These are phyloP conservation scores for Agrotis puta DNA, from an alignment of 2,888 invertebrate genomes.

Conservation along the genomic window DNA sequence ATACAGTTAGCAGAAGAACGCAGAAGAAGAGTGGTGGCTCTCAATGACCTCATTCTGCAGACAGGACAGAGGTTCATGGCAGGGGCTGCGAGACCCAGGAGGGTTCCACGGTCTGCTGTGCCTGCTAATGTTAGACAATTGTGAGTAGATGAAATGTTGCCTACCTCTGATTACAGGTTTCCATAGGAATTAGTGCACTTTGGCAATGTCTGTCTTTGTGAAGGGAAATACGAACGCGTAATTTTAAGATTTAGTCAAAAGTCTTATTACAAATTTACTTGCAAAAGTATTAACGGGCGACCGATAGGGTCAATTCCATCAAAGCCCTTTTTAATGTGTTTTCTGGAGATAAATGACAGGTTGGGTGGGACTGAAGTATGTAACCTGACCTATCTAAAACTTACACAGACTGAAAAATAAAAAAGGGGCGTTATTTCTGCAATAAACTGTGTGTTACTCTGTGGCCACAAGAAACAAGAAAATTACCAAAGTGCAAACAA, in stretches of 20 bases:
- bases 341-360: no score
- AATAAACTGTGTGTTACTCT: no score
- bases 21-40: conserved; percentile 94
- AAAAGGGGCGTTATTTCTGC: no score
- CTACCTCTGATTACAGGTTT: background rate
- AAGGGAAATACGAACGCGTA: background rate
- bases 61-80: conserved; percentile 96
- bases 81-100: conserved; percentile 93
- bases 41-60: conserved; percentile 96
- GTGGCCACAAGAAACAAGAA: background rate
- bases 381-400: no score
- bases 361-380: no score
- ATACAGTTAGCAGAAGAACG: conserved; percentile 96
- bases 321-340: no score
- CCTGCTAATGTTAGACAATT: conserved; percentile 94
- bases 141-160: conserved; percentile 87
- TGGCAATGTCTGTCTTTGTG: background rate
- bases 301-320: no score
- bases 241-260: background rate
- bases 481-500: background rate
- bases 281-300: no score
- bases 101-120: conserved; percentile 92
- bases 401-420: no score
- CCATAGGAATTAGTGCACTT: background rate
- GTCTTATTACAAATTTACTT: no score